Evolutionary conservation across 2,113 vertebrate species (phyloP), one percentile per base, ranked within the genome.

Genomic region (Vulpes ferrilata): DNA sequence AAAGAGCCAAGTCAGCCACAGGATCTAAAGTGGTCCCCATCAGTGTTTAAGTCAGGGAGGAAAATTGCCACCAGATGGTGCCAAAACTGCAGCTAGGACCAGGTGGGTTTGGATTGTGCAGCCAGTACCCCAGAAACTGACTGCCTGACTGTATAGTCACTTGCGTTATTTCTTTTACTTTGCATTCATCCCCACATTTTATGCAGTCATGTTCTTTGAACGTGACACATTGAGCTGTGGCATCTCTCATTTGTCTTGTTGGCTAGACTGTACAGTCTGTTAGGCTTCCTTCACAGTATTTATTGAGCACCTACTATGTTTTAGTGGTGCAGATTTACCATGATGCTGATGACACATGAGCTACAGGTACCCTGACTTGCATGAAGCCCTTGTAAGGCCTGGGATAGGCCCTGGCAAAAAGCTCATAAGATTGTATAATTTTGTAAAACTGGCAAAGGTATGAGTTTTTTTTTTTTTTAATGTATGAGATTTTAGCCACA

Each of bases 41-140:
- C 11, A 15, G 48, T n/a, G 7, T 93, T 74, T 71, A 71, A 95
- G 20, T 79, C 48, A 69, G 7, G 62, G 38, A 93, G 35, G 67
- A 81, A 48, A 65, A 59, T 78, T 73, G 59, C 84, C 83, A 90
- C 87, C 92, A 95, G 89, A 53, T 94, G 93, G 93, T 85, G 91
- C 93, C 93, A 59, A 48, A 88, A 94, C 93, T 94, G 80, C 67
- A 94, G 48, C 55, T 64, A 89, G 64, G 15, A 90, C 59, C 55
- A 74, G 84, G 35, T n/a, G 17, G 38, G 57, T 57, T 19, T 92
- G 23, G 79, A 5, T 35, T 7, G 8, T 64, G 64, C 38, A 59
- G n/a, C 69, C 65, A 69, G 0, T 11, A 65, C 55, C 57, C 59
- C 17, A 48, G 91, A 88, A 88, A 48, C 11, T 76, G 88, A 83